Percentiles rank a stretch among this genome's conserved stretches.
These are phyloP conservation scores for Falco punctatus DNA, from an alignment of 2,113 vertebrate genomes.

Conservation along the genomic window DNA sequence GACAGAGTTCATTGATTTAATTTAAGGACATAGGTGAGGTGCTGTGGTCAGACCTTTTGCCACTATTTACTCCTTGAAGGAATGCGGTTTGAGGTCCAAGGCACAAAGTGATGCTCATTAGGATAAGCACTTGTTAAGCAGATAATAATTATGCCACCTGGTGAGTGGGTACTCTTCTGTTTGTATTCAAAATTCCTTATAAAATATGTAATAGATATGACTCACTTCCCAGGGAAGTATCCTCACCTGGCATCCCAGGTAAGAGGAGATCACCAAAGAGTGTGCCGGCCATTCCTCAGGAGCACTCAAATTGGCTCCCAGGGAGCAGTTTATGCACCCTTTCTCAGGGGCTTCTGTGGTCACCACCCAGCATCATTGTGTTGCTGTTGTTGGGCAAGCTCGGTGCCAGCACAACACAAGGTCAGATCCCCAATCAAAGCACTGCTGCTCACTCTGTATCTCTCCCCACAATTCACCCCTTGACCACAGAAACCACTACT, in stretches of 20 bases:
- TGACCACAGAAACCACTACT: too few relatives aligned
- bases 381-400: not conserved
- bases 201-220: not conserved
- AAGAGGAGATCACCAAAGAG: not conserved
- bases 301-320: not conserved
- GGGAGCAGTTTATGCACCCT: too few relatives aligned
- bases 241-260: not conserved
- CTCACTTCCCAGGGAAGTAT: not conserved
- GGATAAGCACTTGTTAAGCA: not conserved
- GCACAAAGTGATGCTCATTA: not conserved
- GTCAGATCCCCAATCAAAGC: too few relatives aligned
- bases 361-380: rapidly evolving
- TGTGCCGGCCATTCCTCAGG: not conserved
- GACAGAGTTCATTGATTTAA: not conserved
- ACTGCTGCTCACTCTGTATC: too few relatives aligned
- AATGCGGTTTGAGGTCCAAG: not conserved
- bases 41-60: not conserved
- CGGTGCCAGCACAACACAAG: not conserved
- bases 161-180: not conserved
- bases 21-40: not conserved
- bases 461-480: too few relatives aligned
- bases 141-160: not conserved
- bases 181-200: not conserved
- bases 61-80: not conserved
- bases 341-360: not conserved